Conservation (phyloP, 2,113 vertebrate genomes). For the Aegithalos caudatus region DNA sequence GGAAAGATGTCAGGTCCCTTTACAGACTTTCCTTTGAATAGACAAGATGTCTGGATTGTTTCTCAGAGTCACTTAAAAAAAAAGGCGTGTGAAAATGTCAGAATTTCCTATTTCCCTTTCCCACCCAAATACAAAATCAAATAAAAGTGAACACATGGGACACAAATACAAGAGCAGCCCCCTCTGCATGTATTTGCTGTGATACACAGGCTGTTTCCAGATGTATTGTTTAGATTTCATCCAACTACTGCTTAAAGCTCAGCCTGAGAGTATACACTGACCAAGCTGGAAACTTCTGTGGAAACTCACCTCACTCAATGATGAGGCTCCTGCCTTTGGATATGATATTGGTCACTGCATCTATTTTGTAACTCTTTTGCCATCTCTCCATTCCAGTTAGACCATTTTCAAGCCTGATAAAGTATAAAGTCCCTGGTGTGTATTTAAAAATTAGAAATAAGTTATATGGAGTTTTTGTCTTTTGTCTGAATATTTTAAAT, state of each 20-base stretch:
- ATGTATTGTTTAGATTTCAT: conserved; percentile 31
- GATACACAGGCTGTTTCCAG: conserved; percentile 37
- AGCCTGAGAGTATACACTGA: neutral
- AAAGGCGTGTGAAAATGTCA: conserved; percentile 57
- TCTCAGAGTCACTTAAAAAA: conserved; percentile 32
- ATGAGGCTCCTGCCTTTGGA: neutral
- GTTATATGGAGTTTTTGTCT: neutral
- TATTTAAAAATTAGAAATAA: neutral
- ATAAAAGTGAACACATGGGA: conserved; percentile 60
- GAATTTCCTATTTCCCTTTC: conserved; percentile 53
- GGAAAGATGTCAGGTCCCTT: neutral
- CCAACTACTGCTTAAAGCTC: conserved; percentile 6
- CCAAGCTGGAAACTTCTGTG: neutral
- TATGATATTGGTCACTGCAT: neutral
- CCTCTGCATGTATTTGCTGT: neutral
- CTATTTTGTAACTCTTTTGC: neutral
- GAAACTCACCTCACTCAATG: neutral
- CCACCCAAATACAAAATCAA: conserved; percentile 62
- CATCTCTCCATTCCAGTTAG: neutral
- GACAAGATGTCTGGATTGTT: conserved; percentile 28
- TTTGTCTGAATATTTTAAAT: neutral
- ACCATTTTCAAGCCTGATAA: neutral
- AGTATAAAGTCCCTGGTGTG: neutral
- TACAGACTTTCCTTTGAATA: neutral
- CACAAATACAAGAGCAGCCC: conserved; percentile 8